Evolutionary conservation across 2,888 invertebrate species (phyloP).

Genomic region (Sarcophaga carnaria): DNA sequence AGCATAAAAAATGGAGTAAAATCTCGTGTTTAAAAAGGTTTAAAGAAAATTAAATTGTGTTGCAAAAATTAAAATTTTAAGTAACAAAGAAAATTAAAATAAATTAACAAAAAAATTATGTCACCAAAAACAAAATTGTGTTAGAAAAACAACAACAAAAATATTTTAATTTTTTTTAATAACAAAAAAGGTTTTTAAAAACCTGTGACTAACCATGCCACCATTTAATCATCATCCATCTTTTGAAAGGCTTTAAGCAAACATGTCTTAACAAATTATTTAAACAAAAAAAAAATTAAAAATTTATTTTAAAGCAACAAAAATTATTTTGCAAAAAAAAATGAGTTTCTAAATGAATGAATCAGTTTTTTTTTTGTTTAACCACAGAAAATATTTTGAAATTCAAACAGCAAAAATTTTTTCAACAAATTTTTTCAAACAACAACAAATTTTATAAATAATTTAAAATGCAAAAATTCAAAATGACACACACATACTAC

Average conservation of each 20-base stretch:
- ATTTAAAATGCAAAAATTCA: slow-evolving; percentile 47
- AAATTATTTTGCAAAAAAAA: slow-evolving; percentile 1
- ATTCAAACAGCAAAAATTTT: slow-evolving; percentile 41
- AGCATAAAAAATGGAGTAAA: slow-evolving; percentile 15
- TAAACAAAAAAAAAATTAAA: slow-evolving; percentile 2
- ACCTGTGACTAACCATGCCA: slow-evolving; percentile 12
- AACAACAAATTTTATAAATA: slow-evolving; percentile 7
- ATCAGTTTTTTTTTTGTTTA: slow-evolving; percentile 41
- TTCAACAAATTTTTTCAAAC: slow-evolving; percentile 4
- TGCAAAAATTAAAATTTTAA: not conserved
- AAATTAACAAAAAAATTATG: slow-evolving; percentile 41
- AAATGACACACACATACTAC: slow-evolving; percentile 4
- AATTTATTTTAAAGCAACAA: not conserved
- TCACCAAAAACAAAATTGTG: slow-evolving; percentile 22
- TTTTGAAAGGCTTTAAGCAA: not conserved
- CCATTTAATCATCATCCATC: not conserved
- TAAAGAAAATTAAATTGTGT: slow-evolving; percentile 1
- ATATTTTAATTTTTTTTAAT: not conserved
- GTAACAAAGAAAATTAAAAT: not conserved
- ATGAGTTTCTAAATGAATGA: slow-evolving; percentile 8
- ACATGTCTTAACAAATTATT: not conserved
- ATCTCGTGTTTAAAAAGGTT: slow-evolving; percentile 1
- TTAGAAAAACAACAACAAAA: not conserved
- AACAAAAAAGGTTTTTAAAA: slow-evolving; percentile 10
- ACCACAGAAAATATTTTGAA: slow-evolving; percentile 26